Evolutionary conservation across 2,113 vertebrate species (phyloP), one percentile per base, ranked within the genome.

Genomic region (Nothoprocta perdicaria): DNA sequence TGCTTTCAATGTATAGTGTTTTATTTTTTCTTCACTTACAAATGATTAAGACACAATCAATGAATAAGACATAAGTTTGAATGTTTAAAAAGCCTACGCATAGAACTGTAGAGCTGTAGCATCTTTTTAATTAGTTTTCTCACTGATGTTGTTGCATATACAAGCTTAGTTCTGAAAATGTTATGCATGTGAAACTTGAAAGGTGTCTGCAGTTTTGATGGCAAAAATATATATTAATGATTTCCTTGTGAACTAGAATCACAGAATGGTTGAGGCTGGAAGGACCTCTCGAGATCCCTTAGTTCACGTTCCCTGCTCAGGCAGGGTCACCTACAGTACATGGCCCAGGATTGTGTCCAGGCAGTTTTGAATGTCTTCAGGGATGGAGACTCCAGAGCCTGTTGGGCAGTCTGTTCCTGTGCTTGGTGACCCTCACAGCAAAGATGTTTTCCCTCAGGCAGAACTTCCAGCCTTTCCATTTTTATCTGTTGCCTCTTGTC

Each of bases 61-160:
- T 53, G 52, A n/a, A 2, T 50, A 69, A 80, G 24, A 73, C 31
- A 19, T 23, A 82, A 43, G 16, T 14, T 23, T 22, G 53, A 8
- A 33, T 89, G 62, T 62, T 87, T 41, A 52, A 71, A 53, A 87
- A 52, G 3, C 33, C 12, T 40, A 31, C 8, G 33, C 65, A 10
- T 5, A 35, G 35, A 68, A 53, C 7, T 8, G 52, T 48, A 48
- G 48, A 48, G n/a, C 38, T 46, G 23, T 29, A 68, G 45, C 50
- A 17, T 22, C 4, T 46, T 86, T 84, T 88, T 4, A 38, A 29
- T 63, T 67, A 10, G 7, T 19, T 62, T 76, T 78, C 62, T 65
- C 35, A 48, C 4, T 57, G 76, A 21, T 48, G 10, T 79, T 78
- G n/a, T 84, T 66, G 40, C 41, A 24, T 1, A 0, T 69, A 0